phyloP scores from a whole-genome alignment of 2,113 vertebrate species.

The Bufo gargarizans region DNA sequence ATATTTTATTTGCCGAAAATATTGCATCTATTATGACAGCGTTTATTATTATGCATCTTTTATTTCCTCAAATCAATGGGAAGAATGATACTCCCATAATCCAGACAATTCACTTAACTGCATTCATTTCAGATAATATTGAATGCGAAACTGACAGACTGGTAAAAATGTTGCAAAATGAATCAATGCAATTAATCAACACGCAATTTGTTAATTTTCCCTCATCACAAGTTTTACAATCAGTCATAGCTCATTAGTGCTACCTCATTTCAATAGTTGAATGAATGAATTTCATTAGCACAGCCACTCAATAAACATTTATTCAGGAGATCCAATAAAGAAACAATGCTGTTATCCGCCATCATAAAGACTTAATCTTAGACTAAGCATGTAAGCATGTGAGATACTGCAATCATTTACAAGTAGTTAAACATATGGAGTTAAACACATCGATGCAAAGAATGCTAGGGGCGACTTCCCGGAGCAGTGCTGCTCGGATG shows the following conservation, averaged over 20 bases:
- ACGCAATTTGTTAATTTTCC: slow-evolving; percentile 57
- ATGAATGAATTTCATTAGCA: slow-evolving; percentile 48
- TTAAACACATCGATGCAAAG: neutral
- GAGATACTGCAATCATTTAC: slow-evolving; percentile 45
- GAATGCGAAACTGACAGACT: slow-evolving; percentile 52
- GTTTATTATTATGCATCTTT: slow-evolving; percentile 52
- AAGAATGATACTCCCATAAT: slow-evolving; percentile 54
- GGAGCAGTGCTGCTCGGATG: neutral
- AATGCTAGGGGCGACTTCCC: neutral
- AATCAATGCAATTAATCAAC: slow-evolving; percentile 58
- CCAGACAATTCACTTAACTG: slow-evolving; percentile 57
- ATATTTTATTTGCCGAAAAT: slow-evolving; percentile 30
- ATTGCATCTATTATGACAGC: slow-evolving; percentile 9
- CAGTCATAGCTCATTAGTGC: slow-evolving; percentile 55
- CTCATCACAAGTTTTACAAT: slow-evolving; percentile 53
- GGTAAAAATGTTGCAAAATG: slow-evolving; percentile 51
- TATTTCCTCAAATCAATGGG: slow-evolving; percentile 43
- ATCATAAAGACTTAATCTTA: slow-evolving; percentile 34
- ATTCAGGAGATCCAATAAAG: slow-evolving; percentile 54
- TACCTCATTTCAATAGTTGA: slow-evolving; percentile 46
- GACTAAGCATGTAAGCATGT: slow-evolving; percentile 19
- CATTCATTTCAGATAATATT: slow-evolving; percentile 54
- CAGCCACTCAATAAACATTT: slow-evolving; percentile 54
- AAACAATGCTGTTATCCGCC: slow-evolving; percentile 26
- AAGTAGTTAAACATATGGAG: slow-evolving; percentile 41